A percentile compares a stretch with the other conserved stretches of the same genome.
Conservation (phyloP, 2,888 invertebrate species). For the Vesta saturnalis region DNA sequence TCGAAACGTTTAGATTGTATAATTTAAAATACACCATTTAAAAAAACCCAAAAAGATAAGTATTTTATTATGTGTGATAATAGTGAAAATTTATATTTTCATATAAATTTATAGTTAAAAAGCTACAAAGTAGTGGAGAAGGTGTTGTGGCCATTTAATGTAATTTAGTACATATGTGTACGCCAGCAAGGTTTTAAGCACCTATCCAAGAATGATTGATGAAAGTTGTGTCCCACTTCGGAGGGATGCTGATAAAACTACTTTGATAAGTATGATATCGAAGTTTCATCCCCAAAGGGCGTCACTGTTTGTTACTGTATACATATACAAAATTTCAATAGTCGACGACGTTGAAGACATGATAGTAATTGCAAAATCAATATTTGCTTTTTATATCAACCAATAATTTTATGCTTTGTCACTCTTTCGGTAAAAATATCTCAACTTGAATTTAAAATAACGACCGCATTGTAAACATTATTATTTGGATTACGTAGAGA, state of each 20-base stretch:
- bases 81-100: too few species aligned
- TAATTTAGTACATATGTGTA: constrained; percentile 27
- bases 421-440: not conserved
- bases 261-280: constrained; percentile 39
- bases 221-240: constrained; percentile 38
- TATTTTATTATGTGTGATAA: too few species aligned
- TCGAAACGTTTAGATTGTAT: too few species aligned
- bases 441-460: not conserved
- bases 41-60: too few species aligned
- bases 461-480: not conserved
- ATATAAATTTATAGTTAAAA: not conserved
- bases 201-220: constrained; percentile 37
- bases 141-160: constrained; percentile 17
- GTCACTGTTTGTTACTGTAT: constrained; percentile 22
- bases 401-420: not conserved
- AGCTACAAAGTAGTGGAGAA: not conserved
- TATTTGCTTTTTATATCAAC: not conserved
- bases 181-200: constrained; percentile 27
- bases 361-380: constrained; percentile 28
- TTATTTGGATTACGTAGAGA: too few species aligned
- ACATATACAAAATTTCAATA: constrained; percentile 30
- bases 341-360: constrained; percentile 14
- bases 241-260: constrained; percentile 33
- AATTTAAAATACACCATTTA: too few species aligned
- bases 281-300: constrained; percentile 29